Percentiles rank a stretch among this genome's conserved stretches.
phyloP scores from a whole-genome alignment of 2,888 invertebrate species.

The Orchesella flavescens region DNA sequence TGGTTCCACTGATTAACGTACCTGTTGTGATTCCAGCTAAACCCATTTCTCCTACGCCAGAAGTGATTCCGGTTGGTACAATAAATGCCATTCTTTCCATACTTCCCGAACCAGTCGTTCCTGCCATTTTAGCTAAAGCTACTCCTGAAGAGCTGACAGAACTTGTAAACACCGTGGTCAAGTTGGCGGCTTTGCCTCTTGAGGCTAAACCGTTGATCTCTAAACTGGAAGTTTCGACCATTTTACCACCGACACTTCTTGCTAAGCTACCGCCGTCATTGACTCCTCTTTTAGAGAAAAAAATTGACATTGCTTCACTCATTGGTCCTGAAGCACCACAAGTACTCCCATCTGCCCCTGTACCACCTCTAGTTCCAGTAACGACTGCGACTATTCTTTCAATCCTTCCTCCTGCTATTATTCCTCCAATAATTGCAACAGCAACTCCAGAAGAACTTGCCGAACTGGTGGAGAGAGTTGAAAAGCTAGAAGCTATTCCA shows the following conservation, averaged over 20 bases:
- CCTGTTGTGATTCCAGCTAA: neutral
- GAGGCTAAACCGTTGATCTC: neutral
- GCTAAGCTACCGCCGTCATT: neutral
- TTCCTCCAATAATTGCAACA: no score
- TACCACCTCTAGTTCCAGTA: neutral
- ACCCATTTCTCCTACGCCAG: neutral
- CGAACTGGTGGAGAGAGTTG: neutral
- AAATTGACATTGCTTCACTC: neutral
- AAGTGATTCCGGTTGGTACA: neutral
- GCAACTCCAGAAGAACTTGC: neutral
- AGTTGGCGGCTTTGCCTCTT: neutral
- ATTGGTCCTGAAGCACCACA: no score
- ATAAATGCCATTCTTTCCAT: neutral
- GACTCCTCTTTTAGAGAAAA: neutral
- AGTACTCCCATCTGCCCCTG: neutral
- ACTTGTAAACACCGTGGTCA: neutral
- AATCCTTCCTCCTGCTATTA: no score
- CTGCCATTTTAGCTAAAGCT: neutral
- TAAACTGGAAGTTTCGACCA: neutral
- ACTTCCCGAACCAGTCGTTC: neutral
- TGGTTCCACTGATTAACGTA: neutral
- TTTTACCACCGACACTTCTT: neutral
- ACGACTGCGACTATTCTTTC: no score
- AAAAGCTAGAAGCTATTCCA: neutral
- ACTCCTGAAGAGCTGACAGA: neutral